Conservation (phyloP, 2,888 invertebrate species). For the Dorcus hopei region DNA sequence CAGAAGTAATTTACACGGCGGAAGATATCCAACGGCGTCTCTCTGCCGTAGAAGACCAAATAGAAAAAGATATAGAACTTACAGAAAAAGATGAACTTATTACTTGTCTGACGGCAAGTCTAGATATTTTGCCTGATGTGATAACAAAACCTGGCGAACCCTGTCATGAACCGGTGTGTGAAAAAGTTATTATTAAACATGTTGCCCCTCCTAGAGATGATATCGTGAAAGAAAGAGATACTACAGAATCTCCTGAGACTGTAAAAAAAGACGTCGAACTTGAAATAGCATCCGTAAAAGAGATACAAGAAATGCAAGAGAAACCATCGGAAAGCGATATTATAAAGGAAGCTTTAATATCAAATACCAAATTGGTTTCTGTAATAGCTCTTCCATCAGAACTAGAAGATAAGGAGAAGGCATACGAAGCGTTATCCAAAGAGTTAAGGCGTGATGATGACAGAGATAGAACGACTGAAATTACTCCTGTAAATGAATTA, state of each 20-base stretch:
- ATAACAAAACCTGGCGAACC: slow-evolving; percentile 17
- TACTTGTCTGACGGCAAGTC: neutral
- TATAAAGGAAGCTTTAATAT: slow-evolving; percentile 35
- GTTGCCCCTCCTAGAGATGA: slow-evolving; percentile 1
- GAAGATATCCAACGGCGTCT: slow-evolving; percentile 14
- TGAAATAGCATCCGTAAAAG: no score
- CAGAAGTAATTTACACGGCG: slow-evolving; percentile 7
- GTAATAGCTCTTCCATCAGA: slow-evolving; percentile 36
- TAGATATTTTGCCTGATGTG: slow-evolving; percentile 2
- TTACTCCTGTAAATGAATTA: slow-evolving; percentile 21
- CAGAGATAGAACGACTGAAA: slow-evolving; percentile 17
- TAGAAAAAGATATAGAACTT: neutral
- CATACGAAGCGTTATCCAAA: slow-evolving; percentile 20
- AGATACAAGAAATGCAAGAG: no score
- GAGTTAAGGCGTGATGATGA: slow-evolving; percentile 8
- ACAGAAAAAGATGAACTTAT: slow-evolving; percentile 6
- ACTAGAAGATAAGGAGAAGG: slow-evolving; percentile 19
- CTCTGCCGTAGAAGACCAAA: slow-evolving; percentile 18
- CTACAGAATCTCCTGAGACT: no score
- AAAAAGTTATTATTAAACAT: slow-evolving; percentile 33
- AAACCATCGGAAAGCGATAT: slow-evolving; percentile 20
- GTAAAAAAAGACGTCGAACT: no score
- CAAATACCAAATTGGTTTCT: slow-evolving; percentile 38
- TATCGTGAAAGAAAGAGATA: neutral
- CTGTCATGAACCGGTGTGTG: slow-evolving; percentile 37